Evolutionary conservation across 2,888 invertebrate species (phyloP), one percentile per base, ranked within the genome.

Genomic region (Dryomyza anilis): DNA sequence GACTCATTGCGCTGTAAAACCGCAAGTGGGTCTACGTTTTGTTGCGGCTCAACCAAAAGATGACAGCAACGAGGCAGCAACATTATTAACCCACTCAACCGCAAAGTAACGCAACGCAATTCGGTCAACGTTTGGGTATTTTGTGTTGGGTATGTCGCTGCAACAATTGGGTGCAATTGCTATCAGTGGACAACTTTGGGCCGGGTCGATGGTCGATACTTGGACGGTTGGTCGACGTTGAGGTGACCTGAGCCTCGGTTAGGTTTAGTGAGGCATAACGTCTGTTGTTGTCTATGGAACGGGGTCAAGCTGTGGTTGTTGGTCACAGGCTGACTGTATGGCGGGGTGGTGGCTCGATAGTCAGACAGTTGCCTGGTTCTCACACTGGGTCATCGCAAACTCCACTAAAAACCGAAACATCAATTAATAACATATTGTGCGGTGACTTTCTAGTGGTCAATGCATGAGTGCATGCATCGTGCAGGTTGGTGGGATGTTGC

Each of bases 51-150:
- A n/a, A n/a, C n/a, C n/a, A n/a, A n/a, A n/a, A n/a, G n/a, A n/a
- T n/a, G n/a, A n/a, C n/a, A n/a, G n/a, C n/a, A n/a, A n/a, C n/a
- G n/a, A n/a, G n/a, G n/a, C n/a, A n/a, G n/a, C n/a, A n/a, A n/a
- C n/a, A n/a, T 45, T 58, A 58, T 58, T 58, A 58, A 45, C 58
- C 59, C 59, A 23, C 21, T 59, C 59, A 30, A 59, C 59, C 59
- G 30, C 59, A 59, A n/a, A n/a, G 14, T 27, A 53, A 21, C 50
- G 8, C 14, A n/a, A 50, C 50, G 27, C 7, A 25, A n/a, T 50
- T 50, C n/a, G 27, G 25, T 27, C 50, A 50, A 50, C 50, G 25
- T 50, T 27, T 10, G 25, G n/a, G 16, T 16, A 25, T 25, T 7
- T 50, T 6, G 19, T 16, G 43, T 8, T 16, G 43, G 19, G 4